A percentile compares a stretch with the other conserved stretches of the same genome.
phyloP scores from a whole-genome alignment of 2,113 vertebrate genomes.

The Gorsachius goisagi region DNA sequence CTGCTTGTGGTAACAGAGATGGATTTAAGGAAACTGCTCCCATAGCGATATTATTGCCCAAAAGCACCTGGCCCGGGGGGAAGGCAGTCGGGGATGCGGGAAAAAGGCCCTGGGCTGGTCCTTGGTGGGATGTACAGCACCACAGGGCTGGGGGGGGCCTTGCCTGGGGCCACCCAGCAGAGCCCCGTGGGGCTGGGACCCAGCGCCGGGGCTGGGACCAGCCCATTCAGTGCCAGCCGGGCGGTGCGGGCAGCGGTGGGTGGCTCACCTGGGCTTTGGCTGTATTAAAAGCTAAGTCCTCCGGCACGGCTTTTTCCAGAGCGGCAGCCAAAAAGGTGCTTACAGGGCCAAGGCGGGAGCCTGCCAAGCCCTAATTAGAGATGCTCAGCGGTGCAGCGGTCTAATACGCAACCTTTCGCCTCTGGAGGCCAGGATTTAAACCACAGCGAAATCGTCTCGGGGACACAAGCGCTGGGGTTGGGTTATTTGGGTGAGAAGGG shows the following conservation, averaged over 20 bases:
- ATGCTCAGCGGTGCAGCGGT: not conserved
- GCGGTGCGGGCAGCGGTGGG: not conserved
- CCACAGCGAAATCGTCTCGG: accelerated
- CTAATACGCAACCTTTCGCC: not conserved
- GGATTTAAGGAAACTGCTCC: conserved; percentile 60
- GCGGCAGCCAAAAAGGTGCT: conserved; percentile 52
- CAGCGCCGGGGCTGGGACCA: accelerated
- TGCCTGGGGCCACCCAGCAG: not conserved
- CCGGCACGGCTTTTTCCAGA: conserved; percentile 39
- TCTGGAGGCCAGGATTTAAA: not conserved
- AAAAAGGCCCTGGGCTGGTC: not conserved
- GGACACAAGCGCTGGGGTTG: accelerated
- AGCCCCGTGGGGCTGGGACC: accelerated
- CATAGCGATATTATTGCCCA: conserved; percentile 2
- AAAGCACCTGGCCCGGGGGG: not conserved
- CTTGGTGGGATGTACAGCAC: not conserved
- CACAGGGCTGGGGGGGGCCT: not conserved
- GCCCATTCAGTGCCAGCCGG: accelerated
- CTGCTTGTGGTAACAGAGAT: conserved; percentile 60
- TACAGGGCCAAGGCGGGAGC: not conserved
- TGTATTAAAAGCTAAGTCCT: conserved; percentile 45
- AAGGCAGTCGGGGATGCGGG: not conserved
- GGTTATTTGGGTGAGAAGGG: not conserved
- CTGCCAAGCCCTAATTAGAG: conserved; percentile 54
- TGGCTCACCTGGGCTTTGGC: conserved; percentile 10